Evolutionary conservation across 2,888 invertebrate genomes (phyloP).

Genomic region (Priocnemis perturbator): DNA sequence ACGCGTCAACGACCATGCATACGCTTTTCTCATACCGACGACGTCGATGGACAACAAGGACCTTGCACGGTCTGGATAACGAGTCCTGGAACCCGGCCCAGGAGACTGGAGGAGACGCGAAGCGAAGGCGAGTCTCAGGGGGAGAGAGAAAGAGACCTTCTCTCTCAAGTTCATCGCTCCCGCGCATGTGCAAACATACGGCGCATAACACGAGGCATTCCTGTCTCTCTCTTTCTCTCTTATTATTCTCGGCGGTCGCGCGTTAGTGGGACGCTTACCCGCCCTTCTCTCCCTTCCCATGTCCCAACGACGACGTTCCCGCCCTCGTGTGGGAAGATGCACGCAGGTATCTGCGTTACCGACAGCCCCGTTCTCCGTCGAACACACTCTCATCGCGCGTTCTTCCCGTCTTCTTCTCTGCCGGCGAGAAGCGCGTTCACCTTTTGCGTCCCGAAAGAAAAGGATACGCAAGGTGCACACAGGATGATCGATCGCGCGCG

Average conservation of each 20-base stretch:
- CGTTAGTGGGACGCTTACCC: conserved; percentile 49
- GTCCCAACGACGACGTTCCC: conserved; percentile 30
- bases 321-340: conserved; percentile 43
- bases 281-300: conserved; percentile 40
- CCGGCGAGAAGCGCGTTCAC: conserved; percentile 8
- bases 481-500: conserved; percentile 19
- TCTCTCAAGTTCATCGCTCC: conserved; percentile 70
- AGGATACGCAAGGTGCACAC: no score
- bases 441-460: conserved; percentile 26
- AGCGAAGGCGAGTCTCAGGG: conserved; percentile 10
- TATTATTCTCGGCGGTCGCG: conserved; percentile 43
- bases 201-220: conserved; percentile 55
- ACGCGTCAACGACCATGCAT: no score
- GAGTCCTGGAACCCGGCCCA: conserved; percentile 27
- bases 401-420: neutral
- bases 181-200: conserved; percentile 69
- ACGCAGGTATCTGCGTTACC: conserved; percentile 14
- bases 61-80: conserved; percentile 6
- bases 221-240: conserved; percentile 31
- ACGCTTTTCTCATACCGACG: neutral
- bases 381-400: neutral
- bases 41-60: conserved; percentile 5
- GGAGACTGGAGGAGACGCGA: conserved; percentile 8
- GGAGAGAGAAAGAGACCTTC: conserved; percentile 31
- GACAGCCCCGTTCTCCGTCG: neutral